phyloP scores from a whole-genome alignment of 2,113 vertebrate species.

The Alligator sinensis region DNA sequence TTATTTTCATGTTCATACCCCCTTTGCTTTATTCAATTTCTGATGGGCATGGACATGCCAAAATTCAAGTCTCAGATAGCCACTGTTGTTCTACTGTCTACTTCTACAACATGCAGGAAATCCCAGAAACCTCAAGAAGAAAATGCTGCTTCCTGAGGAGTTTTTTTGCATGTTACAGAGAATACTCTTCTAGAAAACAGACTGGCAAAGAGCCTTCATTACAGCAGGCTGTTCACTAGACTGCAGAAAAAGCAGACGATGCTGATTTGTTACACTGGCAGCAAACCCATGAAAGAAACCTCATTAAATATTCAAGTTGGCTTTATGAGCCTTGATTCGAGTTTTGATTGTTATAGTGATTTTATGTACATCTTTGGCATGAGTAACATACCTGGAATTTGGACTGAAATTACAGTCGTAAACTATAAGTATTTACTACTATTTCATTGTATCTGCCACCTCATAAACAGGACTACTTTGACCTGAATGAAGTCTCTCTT shows the following conservation, averaged over 20 bases:
- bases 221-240: neutral
- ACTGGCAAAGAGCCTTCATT: neutral
- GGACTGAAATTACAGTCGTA: constrained; percentile 24
- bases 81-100: rapidly evolving
- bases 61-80: neutral
- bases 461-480: constrained; percentile 7
- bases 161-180: neutral
- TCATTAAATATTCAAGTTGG: constrained; percentile 52
- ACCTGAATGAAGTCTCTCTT: neutral
- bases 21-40: neutral
- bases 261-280: constrained; percentile 38
- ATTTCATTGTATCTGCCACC: neutral
- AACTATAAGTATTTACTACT: constrained; percentile 53
- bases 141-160: neutral
- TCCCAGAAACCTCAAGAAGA: neutral
- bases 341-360: constrained; percentile 58
- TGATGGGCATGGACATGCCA: rapidly evolving
- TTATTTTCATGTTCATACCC: neutral
- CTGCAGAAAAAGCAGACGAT: neutral
- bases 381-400: constrained; percentile 10
- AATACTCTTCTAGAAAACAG: neutral
- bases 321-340: constrained; percentile 60
- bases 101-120: neutral
- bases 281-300: constrained; percentile 42
- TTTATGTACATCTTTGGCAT: constrained; percentile 45